Evolutionary conservation across 2,797 vertebrate genomes (phyloP).

Genomic region (Dipus sagitta): DNA sequence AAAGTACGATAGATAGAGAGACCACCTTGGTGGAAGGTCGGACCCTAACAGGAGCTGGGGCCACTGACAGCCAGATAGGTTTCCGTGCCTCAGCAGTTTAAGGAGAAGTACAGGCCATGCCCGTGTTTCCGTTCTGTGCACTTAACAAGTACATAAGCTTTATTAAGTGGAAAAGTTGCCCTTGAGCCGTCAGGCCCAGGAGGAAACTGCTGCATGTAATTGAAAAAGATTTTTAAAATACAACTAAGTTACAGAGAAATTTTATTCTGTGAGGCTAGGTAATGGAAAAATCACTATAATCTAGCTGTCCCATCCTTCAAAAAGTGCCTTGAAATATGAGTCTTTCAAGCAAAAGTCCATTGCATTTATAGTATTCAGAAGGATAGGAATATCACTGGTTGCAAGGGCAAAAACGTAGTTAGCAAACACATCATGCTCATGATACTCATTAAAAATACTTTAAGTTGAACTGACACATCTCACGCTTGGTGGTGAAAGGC

Average conservation of each 20-base stretch:
- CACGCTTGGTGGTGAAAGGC: background rate
- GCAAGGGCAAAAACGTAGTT: background rate
- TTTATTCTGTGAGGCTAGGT: background rate
- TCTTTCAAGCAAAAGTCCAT: background rate
- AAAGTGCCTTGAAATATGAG: slow-evolving; percentile 19
- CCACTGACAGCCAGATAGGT: background rate
- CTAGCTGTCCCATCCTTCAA: slow-evolving; percentile 7
- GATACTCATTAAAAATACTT: slow-evolving; percentile 45
- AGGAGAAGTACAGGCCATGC: background rate
- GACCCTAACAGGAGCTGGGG: background rate
- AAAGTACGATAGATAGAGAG: background rate
- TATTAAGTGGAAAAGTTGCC: slow-evolving; percentile 1
- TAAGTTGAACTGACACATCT: background rate
- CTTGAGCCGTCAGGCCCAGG: background rate
- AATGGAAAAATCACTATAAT: slow-evolving; percentile 29
- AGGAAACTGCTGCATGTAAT: background rate
- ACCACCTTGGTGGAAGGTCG: background rate
- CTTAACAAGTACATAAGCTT: background rate
- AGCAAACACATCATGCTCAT: background rate
- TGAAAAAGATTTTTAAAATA: slow-evolving; percentile 6
- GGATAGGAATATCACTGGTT: background rate
- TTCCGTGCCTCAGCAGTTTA: background rate
- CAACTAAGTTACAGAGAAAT: background rate
- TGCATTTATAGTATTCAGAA: background rate
- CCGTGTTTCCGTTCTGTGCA: background rate